These are phyloP conservation scores for Erynnis tages DNA, from an alignment of 2,888 invertebrate genomes.

Conservation along the genomic window DNA sequence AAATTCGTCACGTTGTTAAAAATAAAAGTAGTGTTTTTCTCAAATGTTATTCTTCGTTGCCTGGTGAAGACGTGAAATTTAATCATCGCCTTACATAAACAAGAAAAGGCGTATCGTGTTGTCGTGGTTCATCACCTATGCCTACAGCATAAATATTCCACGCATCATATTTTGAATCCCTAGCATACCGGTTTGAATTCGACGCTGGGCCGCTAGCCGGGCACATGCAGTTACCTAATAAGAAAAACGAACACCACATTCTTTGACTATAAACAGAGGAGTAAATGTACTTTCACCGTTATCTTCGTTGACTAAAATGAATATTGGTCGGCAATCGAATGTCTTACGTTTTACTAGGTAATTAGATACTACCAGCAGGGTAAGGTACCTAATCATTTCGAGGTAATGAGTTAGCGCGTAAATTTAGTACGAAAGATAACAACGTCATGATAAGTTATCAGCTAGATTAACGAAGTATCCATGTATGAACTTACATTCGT, in stretches of 20 bases:
- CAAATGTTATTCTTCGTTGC: background rate
- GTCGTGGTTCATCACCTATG: background rate
- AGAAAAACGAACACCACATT: conserved; percentile 30
- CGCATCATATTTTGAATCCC: conserved; percentile 3
- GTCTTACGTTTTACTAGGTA: no score
- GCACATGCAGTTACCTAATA: conserved; percentile 22
- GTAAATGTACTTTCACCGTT: conserved; percentile 28
- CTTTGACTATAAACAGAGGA: conserved; percentile 29
- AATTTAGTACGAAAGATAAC: background rate
- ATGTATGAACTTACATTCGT: background rate
- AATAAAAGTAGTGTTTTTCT: conserved; percentile 8
- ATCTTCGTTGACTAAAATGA: background rate
- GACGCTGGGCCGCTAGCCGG: conserved; percentile 13
- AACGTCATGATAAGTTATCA: background rate
- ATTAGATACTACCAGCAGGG: no score
- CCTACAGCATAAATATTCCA: background rate
- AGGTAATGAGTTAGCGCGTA: background rate
- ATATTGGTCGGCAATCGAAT: background rate
- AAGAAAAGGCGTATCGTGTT: background rate
- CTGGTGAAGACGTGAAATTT: no score
- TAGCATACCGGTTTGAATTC: conserved; percentile 32
- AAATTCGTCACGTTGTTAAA: conserved; percentile 1
- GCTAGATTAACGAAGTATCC: background rate
- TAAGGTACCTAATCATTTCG: no score
- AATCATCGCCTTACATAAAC: no score